Evolutionary conservation across 2,113 vertebrate genomes (phyloP).

Genomic region (Antigone vipio): DNA sequence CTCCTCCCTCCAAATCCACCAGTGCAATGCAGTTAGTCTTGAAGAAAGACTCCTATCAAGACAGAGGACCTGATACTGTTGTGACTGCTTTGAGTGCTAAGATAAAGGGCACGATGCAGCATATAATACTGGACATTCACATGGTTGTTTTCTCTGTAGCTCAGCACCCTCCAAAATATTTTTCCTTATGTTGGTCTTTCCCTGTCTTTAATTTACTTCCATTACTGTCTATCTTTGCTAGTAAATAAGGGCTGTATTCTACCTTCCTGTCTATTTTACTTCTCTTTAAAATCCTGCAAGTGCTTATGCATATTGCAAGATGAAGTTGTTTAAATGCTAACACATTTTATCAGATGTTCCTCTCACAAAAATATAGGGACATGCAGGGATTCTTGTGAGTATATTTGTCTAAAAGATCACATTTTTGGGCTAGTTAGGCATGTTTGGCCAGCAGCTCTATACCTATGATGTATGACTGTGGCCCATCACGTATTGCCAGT

Average conservation of each 20-base stretch:
- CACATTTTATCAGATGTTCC: neutral
- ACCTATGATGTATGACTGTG: neutral
- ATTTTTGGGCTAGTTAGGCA: neutral
- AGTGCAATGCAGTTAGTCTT: neutral
- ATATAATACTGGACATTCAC: neutral
- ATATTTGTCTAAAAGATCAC: neutral
- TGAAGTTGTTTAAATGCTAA: neutral
- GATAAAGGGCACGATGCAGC: neutral
- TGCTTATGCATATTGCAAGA: fast-evolving
- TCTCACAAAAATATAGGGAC: neutral
- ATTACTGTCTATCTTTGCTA: neutral
- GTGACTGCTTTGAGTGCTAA: neutral
- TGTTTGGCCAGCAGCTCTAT: neutral
- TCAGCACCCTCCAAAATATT: neutral
- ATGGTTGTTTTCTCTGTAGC: neutral
- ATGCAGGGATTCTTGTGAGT: neutral
- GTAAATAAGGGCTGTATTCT: neutral
- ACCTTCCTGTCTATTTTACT: neutral
- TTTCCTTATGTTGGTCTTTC: neutral
- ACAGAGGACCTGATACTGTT: neutral
- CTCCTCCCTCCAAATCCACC: neutral
- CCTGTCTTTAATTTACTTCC: neutral
- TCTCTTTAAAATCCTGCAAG: neutral
- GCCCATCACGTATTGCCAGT: neutral
- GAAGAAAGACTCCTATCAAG: neutral